A percentile compares a stretch with the other conserved stretches of the same genome.
Conservation (phyloP, 2,888 invertebrate species). For the Hemistola chrysoprasaria region DNA sequence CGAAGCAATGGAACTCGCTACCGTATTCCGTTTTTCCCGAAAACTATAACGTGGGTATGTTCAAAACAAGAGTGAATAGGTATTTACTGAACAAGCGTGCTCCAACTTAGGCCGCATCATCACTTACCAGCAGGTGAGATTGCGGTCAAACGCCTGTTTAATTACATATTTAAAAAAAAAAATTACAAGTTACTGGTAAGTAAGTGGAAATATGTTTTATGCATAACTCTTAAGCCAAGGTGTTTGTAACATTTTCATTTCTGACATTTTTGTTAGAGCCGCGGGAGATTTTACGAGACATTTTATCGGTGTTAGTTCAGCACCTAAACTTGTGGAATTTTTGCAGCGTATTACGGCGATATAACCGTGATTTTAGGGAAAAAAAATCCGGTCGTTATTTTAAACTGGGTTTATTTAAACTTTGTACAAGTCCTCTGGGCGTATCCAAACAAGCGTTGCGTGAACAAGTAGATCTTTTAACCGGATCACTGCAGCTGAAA, state of each 20-base stretch:
- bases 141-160: no score
- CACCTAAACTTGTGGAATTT: conserved; percentile 16
- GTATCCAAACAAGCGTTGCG: conserved; percentile 40
- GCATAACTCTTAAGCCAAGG: no score
- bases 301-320: conserved; percentile 31
- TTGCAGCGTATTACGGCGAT: conserved; percentile 13
- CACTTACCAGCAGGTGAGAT: no score
- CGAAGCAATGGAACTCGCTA: no score
- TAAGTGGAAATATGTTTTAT: neutral
- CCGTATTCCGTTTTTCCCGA: no score
- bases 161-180: no score
- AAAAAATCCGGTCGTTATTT: conserved; percentile 41
- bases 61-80: no score
- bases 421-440: conserved; percentile 39
- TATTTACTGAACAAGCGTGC: no score
- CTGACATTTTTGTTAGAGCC: neutral
- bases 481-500: conserved; percentile 30
- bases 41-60: no score
- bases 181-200: no score
- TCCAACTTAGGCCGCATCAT: no score
- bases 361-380: conserved; percentile 30
- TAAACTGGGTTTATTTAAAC: conserved; percentile 40
- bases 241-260: neutral
- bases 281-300: neutral
- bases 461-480: conserved; percentile 40